These are phyloP conservation scores for Girardia tigrina DNA, from an alignment of 2,888 invertebrate species.

Conservation along the genomic window DNA sequence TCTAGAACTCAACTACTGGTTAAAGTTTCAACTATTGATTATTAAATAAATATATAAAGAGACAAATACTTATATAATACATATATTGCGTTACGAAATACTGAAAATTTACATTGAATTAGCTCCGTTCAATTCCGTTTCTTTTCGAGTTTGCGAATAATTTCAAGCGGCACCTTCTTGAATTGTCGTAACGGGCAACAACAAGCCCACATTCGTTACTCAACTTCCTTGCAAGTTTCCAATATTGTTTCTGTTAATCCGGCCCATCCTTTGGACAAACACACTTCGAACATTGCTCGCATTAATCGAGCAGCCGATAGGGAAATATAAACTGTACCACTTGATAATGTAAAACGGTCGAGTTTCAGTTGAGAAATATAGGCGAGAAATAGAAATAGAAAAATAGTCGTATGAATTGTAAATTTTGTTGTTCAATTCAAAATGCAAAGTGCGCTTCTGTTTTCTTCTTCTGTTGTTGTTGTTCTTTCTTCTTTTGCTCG, in stretches of 20 bases:
- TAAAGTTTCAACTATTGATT: too few relatives aligned
- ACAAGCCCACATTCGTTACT: conserved; percentile 96
- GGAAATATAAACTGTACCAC: conserved; percentile 97
- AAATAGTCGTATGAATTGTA: too few relatives aligned
- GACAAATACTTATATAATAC: too few relatives aligned
- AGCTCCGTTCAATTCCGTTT: too few relatives aligned
- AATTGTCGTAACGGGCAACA: conserved; percentile 96
- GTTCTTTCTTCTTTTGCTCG: too few relatives aligned
- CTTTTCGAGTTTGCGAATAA: conserved; percentile 73
- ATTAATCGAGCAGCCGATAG: conserved; percentile 87
- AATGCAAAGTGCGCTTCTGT: too few relatives aligned
- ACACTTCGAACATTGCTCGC: conserved; percentile 92
- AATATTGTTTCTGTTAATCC: conserved; percentile 87
- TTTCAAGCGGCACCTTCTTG: conserved; percentile 87
- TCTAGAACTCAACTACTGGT: too few relatives aligned
- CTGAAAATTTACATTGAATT: too few relatives aligned
- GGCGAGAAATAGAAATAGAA: conserved; percentile 71
- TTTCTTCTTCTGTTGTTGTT: too few relatives aligned
- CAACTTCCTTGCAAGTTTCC: conserved; percentile 93
- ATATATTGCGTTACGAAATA: too few relatives aligned
- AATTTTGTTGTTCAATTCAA: too few relatives aligned
- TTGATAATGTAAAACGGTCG: conserved; percentile 94
- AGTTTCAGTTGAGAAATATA: conserved; percentile 93
- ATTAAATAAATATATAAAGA: too few relatives aligned
- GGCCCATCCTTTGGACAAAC: conserved; percentile 80